A percentile compares a stretch with the other conserved stretches of the same genome.
phyloP scores from a whole-genome alignment of 2,113 vertebrate species.

The Sprattus sprattus region DNA sequence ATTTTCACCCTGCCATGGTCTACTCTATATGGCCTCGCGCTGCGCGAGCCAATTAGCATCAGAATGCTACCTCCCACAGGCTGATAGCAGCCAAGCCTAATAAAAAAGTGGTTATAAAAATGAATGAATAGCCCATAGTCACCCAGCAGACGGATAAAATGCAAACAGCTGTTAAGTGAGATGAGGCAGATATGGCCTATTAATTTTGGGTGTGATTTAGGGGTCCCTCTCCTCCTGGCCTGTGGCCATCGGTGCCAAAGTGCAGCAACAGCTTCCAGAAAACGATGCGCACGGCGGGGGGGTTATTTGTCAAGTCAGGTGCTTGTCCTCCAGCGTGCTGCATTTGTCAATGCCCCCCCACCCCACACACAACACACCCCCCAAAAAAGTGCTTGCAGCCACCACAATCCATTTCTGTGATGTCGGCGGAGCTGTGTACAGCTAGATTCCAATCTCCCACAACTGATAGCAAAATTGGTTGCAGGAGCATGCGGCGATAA shows the following conservation, averaged over 20 bases:
- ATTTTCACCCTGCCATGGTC: not conserved
- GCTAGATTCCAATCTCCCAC: constrained; percentile 15
- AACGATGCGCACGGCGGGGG: not conserved
- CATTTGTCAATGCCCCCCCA: constrained; percentile 27
- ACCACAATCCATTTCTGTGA: constrained; percentile 10
- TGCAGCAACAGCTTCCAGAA: constrained; percentile 30
- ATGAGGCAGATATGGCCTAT: constrained; percentile 40
- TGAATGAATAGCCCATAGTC: constrained; percentile 36
- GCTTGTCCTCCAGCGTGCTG: constrained; percentile 3
- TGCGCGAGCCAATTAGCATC: constrained; percentile 29
- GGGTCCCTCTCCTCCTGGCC: constrained; percentile 14
- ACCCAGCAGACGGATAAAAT: constrained; percentile 36
- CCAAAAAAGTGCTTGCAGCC: not conserved
- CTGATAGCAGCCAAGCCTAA: constrained; percentile 34
- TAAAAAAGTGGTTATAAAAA: constrained; percentile 46
- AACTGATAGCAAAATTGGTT: constrained; percentile 15
- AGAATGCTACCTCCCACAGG: constrained; percentile 29
- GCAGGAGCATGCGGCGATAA: not conserved
- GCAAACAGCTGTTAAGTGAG: constrained; percentile 38
- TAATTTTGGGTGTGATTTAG: constrained; percentile 43
- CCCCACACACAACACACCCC: not conserved
- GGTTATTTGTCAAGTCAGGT: constrained; percentile 38
- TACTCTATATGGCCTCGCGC: not conserved
- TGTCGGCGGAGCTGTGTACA: not conserved
- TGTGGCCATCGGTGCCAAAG: constrained; percentile 22